These are phyloP conservation scores for Antheraea yamamai DNA, from an alignment of 2,888 invertebrate species.

Conservation along the genomic window DNA sequence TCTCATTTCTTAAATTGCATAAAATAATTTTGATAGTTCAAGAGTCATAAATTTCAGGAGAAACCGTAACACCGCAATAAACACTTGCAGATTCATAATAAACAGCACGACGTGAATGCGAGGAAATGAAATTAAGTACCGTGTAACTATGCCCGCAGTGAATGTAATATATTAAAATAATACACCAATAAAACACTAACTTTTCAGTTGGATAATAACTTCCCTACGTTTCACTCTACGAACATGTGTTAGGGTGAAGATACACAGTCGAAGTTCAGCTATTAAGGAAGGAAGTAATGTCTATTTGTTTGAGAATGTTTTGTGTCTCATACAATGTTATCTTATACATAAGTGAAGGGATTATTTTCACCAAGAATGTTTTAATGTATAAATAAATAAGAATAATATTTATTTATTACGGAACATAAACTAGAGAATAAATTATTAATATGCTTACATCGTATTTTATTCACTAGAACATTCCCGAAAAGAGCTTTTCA, in stretches of 20 bases:
- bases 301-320: conserved; percentile 16
- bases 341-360: background rate
- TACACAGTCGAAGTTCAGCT: conserved; percentile 19
- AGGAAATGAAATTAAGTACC: conserved; percentile 9
- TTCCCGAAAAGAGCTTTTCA: too few relatives aligned
- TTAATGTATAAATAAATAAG: background rate
- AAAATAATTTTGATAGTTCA: too few relatives aligned
- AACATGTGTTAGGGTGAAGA: conserved; percentile 26
- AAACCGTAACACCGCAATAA: background rate
- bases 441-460: too few relatives aligned
- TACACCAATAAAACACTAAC: conserved; percentile 48
- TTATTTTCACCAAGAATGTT: background rate
- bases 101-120: background rate
- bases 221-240: conserved; percentile 21
- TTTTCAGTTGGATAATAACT: conserved; percentile 39
- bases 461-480: too few relatives aligned
- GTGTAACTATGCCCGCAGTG: conserved; percentile 43
- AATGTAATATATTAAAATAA: conserved; percentile 54
- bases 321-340: conserved; percentile 1
- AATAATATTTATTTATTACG: too few relatives aligned
- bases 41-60: background rate
- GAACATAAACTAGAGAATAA: too few relatives aligned
- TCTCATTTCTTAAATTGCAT: too few relatives aligned
- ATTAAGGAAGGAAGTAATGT: conserved; percentile 8
- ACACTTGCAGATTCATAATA: background rate